Base-by-base conservation (phyloP, 2,888 invertebrate species). In the Eristalis pertinax region DNA sequence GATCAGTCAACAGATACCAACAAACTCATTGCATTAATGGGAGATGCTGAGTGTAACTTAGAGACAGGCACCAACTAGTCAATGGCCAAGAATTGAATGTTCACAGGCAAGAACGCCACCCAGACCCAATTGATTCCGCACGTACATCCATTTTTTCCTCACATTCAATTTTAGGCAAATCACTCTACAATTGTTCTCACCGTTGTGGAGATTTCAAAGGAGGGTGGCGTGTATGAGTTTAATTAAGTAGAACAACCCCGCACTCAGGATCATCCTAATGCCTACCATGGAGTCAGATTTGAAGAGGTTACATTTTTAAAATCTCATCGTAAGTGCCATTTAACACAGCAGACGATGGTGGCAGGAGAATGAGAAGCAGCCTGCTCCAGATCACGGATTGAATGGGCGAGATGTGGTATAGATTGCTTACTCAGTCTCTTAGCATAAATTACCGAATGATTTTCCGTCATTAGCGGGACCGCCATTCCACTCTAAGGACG, bases 391-490 rank as follows among this genome's bases (percentile, higher is more conserved):
- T 43, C 76, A 60, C 29, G 32, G 68, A 43, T 10, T 29, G n/a
- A 32, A 76, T 72, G 32, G 58, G 29, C 29, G 58, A 65, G 15
- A 60, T 22, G 24, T 58, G 56, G 58, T 24, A 60, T 72, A 72
- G 65, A 72, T 72, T 72, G 72, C 58, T 72, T 56, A 79, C 72
- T 72, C 65, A 79, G 41, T 56, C 70, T 38, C 62, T 63, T 43
- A 74, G 62, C 74, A 80, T 72, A 72, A 72, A 79, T 79, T 72
- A 72, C 78, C 19, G 38, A 79, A 72, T 65, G 58, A 70, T 72
- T 79, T 72, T 67, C 63, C 63, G 74, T 80, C 80, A 80, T 80
- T 80, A 80, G 67, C 67, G 72, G 43, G 35, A 29, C 69, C 50
- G 35, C 11, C 77, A 50, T 50, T 62, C 7, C 24, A 35, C 50